Conservation (phyloP, 1,140 invertebrate genomes). For the Pogonognathellus flavescens region DNA sequence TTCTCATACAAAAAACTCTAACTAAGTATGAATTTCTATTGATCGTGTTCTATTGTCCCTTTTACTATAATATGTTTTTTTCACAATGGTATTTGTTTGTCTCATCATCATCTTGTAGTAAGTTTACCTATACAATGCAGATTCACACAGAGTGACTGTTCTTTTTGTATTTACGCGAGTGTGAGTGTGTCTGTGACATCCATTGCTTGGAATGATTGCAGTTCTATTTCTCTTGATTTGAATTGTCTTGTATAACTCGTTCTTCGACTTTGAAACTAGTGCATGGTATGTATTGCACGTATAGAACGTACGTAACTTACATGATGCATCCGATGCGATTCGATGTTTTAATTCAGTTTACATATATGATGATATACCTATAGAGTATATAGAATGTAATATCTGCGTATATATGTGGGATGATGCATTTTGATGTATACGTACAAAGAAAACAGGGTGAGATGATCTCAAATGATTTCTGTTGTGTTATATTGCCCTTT, state of each 20-base stretch:
- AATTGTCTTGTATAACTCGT: slow-evolving; percentile 37
- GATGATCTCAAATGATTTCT: not conserved
- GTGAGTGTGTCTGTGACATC: not conserved
- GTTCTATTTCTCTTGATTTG: slow-evolving; percentile 42
- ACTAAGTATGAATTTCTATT: not conserved
- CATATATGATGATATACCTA: not conserved
- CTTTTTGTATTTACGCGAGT: not conserved
- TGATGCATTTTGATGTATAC: slow-evolving; percentile 8
- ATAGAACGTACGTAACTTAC: too few relatives aligned
- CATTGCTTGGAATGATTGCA: not conserved
- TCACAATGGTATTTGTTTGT: not conserved
- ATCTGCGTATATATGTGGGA: slow-evolving; percentile 21
- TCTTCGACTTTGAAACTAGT: slow-evolving; percentile 39
- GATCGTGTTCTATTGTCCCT: slow-evolving; percentile 33
- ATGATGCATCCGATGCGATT: not conserved
- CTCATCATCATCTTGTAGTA: not conserved
- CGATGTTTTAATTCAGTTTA: slow-evolving; percentile 1
- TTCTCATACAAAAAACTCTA: too few relatives aligned
- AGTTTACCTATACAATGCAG: too few relatives aligned
- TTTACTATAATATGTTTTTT: slow-evolving; percentile 22
- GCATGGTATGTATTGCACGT: not conserved
- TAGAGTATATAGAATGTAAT: not conserved
- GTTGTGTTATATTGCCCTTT: not conserved
- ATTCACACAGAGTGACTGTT: too few relatives aligned
- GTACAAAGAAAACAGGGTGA: slow-evolving; percentile 27